These are phyloP conservation scores for Anseranas semipalmata DNA, from an alignment of 2,113 vertebrate species.

Conservation along the genomic window DNA sequence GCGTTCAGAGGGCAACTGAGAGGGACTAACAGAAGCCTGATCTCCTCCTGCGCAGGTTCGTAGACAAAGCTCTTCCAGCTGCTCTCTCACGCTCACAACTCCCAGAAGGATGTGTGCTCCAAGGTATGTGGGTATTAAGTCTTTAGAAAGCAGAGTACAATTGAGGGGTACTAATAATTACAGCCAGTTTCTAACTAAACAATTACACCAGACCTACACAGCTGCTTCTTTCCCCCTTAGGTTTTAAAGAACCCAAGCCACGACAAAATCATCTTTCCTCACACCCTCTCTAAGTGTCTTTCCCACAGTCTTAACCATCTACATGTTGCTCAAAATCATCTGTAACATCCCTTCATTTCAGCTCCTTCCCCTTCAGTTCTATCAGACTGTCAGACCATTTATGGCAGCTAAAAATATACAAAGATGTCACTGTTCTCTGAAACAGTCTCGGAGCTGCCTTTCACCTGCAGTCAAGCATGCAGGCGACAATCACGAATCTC, in stretches of 20 bases:
- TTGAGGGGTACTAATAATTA: not conserved
- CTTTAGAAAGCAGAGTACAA: not conserved
- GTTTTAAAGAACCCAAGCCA: not conserved
- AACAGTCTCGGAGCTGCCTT: not conserved
- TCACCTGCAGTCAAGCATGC: slow-evolving; percentile 6
- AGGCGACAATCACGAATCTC: rapidly evolving
- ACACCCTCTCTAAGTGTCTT: not conserved
- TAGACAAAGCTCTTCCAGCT: not conserved
- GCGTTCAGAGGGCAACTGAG: not conserved
- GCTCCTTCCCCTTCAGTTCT: not conserved
- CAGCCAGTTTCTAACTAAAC: not conserved
- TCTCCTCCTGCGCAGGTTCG: not conserved
- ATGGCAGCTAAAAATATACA: not conserved
- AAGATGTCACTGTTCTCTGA: not conserved
- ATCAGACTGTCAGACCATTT: not conserved
- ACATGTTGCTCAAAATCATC: not conserved
- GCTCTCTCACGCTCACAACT: not conserved
- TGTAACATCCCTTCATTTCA: not conserved
- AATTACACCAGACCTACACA: not conserved
- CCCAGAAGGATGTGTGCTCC: not conserved
- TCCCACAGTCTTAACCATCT: not conserved
- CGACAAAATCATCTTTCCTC: not conserved
- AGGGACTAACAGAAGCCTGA: not conserved
- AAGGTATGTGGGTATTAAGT: not conserved
- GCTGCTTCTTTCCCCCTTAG: not conserved